phyloP scores from a whole-genome alignment of 2,113 vertebrate genomes.

The Tapirus terrestris region DNA sequence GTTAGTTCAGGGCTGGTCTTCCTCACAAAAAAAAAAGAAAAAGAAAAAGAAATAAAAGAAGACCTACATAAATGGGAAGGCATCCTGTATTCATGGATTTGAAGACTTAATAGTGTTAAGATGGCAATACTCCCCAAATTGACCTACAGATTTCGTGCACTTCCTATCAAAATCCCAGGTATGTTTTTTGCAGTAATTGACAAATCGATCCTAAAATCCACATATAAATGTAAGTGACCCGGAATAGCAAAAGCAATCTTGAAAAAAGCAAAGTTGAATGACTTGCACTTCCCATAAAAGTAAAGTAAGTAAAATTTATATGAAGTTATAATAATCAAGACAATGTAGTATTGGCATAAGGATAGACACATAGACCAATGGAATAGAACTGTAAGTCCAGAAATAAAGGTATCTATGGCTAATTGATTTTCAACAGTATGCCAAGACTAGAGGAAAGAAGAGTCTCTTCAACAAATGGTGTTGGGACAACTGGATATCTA shows the following conservation, averaged over 20 bases:
- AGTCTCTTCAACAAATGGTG: not conserved
- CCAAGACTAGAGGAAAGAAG: not conserved
- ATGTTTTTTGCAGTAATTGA: not conserved
- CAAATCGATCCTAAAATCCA: slow-evolving; percentile 2
- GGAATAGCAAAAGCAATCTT: not conserved
- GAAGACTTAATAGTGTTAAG: not conserved
- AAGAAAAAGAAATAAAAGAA: not conserved
- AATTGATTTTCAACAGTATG: not conserved
- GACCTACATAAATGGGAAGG: not conserved
- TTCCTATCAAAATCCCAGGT: not conserved
- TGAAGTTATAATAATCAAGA: not conserved
- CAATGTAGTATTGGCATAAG: not conserved
- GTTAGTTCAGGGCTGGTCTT: no score
- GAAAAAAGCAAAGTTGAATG: not conserved
- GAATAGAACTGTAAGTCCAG: not conserved
- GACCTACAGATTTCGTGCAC: not conserved
- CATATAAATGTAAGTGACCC: not conserved
- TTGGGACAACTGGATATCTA: not conserved
- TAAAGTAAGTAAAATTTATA: not conserved
- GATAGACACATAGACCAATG: not conserved
- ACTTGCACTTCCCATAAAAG: not conserved
- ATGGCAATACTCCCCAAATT: not conserved
- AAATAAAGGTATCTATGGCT: not conserved
- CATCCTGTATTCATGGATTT: not conserved
- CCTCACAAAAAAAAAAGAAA: no score